A percentile compares a stretch with the other conserved stretches of the same genome.
phyloP scores from a whole-genome alignment of 2,797 vertebrate species.

The Acridotheres tristis region DNA sequence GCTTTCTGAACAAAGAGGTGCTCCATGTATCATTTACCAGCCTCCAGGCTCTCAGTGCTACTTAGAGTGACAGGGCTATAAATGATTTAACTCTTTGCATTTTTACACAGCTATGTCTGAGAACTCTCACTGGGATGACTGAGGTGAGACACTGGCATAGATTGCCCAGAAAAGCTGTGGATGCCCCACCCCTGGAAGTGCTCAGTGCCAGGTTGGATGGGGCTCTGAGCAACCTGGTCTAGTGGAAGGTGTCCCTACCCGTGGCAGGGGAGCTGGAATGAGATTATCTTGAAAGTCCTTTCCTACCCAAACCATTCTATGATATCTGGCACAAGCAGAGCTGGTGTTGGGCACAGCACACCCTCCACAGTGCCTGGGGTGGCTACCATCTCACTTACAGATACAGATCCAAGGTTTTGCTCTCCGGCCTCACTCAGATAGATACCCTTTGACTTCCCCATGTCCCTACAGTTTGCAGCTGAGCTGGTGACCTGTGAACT shows the following conservation, averaged over 20 bases:
- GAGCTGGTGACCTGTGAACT: background rate
- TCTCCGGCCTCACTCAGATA: background rate
- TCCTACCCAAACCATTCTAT: background rate
- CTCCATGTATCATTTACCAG: background rate
- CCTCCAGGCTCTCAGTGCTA: background rate
- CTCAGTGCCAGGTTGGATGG: background rate
- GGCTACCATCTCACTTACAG: background rate
- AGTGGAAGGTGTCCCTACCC: background rate
- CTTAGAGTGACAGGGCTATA: background rate
- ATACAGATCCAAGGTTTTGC: background rate
- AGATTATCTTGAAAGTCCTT: background rate
- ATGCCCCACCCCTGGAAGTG: background rate
- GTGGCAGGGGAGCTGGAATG: background rate
- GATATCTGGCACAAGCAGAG: background rate
- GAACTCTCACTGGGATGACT: background rate
- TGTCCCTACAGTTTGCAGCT: background rate
- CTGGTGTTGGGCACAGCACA: background rate
- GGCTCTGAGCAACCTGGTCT: background rate
- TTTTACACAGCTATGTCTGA: background rate
- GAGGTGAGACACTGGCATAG: background rate
- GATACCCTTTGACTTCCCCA: background rate
- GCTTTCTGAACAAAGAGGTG: background rate
- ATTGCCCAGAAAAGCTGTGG: background rate
- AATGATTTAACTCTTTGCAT: background rate
- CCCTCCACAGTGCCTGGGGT: accelerated